These are phyloP conservation scores for Dicrurus megarhynchus DNA, from an alignment of 2,113 vertebrate genomes.

Conservation along the genomic window DNA sequence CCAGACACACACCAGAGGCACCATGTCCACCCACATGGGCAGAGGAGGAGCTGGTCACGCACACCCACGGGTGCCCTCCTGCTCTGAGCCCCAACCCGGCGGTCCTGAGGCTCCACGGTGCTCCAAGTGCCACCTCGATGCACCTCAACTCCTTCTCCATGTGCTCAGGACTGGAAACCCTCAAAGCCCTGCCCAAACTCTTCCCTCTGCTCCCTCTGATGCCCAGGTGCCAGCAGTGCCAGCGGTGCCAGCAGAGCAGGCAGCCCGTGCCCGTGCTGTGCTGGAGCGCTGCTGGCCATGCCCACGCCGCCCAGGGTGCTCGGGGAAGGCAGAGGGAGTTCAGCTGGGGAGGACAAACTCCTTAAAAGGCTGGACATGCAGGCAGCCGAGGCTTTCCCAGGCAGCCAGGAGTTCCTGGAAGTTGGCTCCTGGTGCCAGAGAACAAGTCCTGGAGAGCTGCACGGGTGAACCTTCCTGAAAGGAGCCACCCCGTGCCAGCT, in stretches of 20 bases:
- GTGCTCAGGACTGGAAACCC: neutral
- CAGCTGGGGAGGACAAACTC: neutral
- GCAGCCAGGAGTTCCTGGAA: slow-evolving; percentile 52
- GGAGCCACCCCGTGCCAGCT: neutral
- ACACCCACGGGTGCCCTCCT: rapidly evolving
- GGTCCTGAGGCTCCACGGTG: rapidly evolving
- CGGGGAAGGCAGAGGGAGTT: neutral
- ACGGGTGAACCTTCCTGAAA: neutral
- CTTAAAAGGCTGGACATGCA: neutral
- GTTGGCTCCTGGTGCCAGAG: slow-evolving; percentile 25
- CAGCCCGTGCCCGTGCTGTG: rapidly evolving
- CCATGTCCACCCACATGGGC: rapidly evolving
- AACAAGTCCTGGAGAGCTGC: neutral
- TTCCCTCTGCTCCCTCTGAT: neutral
- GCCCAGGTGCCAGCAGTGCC: neutral
- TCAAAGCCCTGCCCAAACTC: neutral
- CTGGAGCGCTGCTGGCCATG: neutral
- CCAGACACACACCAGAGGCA: neutral
- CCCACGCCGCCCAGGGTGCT: rapidly evolving
- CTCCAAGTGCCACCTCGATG: neutral
- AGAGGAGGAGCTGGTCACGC: neutral
- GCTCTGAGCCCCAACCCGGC: neutral
- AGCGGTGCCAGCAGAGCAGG: neutral
- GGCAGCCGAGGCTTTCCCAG: neutral
- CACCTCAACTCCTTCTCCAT: neutral